These are phyloP conservation scores for Gadus chalcogrammus DNA, from an alignment of 2,113 vertebrate genomes.

Conservation along the genomic window DNA sequence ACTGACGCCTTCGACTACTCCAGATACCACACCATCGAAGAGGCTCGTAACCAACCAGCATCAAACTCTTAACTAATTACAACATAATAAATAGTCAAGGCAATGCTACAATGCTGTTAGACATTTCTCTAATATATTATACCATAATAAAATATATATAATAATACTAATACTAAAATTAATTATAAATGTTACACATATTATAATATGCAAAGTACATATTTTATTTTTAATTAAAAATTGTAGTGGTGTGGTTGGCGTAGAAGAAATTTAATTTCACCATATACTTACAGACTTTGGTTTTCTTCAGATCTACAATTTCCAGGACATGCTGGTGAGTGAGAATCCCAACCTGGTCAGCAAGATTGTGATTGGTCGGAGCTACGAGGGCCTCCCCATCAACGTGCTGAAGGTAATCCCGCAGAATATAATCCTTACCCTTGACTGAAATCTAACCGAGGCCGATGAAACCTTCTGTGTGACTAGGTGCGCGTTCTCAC, in stretches of 20 bases:
- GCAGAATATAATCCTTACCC: background rate
- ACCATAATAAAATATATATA: too few species aligned
- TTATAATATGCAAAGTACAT: background rate
- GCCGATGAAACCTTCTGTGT: too few species aligned
- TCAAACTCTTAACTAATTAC: background rate
- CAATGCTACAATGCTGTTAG: too few species aligned
- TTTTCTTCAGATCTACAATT: constrained; percentile 78
- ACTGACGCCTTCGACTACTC: constrained; percentile 72
- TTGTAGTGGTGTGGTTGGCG: background rate
- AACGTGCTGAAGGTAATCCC: constrained; percentile 83
- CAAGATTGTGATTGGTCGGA: constrained; percentile 83
- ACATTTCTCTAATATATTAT: too few species aligned
- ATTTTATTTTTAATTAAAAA: background rate
- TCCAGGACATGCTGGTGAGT: constrained; percentile 82
- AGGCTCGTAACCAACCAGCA: constrained; percentile 65
- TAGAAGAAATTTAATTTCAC: background rate
- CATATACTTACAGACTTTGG: background rate
- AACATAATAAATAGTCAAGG: background rate
- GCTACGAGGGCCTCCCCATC: constrained; percentile 81
- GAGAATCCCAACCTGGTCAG: constrained; percentile 80
- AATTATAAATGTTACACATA: background rate
- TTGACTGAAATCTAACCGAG: background rate
- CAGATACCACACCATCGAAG: constrained; percentile 79
- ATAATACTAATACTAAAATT: background rate
- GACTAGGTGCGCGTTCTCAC: too few species aligned